Evolutionary conservation across 2,797 vertebrate species (phyloP), one percentile per base, ranked within the genome.

Genomic region (Paratrypauchen microcephalus): DNA sequence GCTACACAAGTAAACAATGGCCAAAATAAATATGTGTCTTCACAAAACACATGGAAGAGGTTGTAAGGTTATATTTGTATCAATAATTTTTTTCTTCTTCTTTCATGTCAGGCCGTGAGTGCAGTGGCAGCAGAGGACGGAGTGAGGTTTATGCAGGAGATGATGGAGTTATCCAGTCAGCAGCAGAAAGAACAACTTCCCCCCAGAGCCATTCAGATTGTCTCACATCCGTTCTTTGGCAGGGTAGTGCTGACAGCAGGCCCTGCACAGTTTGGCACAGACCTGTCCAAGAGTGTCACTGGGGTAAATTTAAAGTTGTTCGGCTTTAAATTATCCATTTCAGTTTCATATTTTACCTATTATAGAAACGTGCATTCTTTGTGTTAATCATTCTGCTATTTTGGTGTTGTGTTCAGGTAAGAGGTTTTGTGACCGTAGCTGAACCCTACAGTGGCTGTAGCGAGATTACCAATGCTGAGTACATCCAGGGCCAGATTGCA

Each of bases 141-240:
- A 1, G 90, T 99, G 77, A 93, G 98, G 41, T 99, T 99, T 91
- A 99, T 99, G 98, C 98, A 99, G 90, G 98, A 99, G 84, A 99
- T 99, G 98, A 99, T 99, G 91, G 98, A 99, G 76, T 88, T 99
- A 61, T 99, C 98, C 77, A 99, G 96, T 87, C 98, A 99, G 89
- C 98, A 99, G 67, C 98, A 99, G 75, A 99, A 98, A 66, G 98
- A 99, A 78, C 97, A 99, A 92, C 94, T 99, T 2, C 98, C 98
- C 56, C 98, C 98, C 15, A 93, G 97, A 70, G 98, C 98, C 56
- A 96, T 99, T 56, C 98, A 99, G 56, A 98, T 99, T 11, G 92
- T 98, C 77, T 99, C 98, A 0, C 96, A 98, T 84, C 98, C 98
- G 0, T 99, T 96, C 91, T 97, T 96, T 76, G 97, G 98, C 82